Conservation (phyloP, 2,113 vertebrate genomes). For the Typhlomys cinereus region DNA sequence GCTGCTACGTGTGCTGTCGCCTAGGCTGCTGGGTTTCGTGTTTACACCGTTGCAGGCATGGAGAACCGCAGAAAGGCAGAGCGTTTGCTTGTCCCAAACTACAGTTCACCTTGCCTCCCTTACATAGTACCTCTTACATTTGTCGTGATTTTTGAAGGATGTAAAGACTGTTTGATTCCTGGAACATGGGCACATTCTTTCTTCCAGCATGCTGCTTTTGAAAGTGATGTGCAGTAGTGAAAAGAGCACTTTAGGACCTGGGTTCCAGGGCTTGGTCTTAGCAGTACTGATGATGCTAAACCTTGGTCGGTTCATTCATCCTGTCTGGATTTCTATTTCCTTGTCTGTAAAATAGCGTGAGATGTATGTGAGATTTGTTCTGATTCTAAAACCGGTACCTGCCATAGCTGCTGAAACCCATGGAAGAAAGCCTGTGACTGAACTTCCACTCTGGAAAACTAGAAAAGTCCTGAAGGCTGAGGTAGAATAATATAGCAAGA, state of each 20-base stretch:
- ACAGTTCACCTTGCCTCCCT: background rate
- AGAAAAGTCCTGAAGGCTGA: background rate
- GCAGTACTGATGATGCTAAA: background rate
- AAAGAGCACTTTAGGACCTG: conserved; percentile 5
- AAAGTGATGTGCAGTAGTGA: background rate
- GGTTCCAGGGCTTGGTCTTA: background rate
- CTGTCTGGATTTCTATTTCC: conserved; percentile 49
- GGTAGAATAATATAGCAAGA: background rate
- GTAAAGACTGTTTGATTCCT: background rate
- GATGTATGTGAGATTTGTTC: background rate
- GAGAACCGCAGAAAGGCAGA: conserved; percentile 48
- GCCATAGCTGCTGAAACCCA: background rate
- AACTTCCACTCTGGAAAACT: background rate
- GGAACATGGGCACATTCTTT: conserved; percentile 53
- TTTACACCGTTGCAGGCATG: conserved; percentile 54
- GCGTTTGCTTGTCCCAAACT: conserved; percentile 39
- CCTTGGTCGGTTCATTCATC: background rate
- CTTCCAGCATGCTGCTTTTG: conserved; percentile 43
- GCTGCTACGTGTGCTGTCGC: conserved; percentile 69
- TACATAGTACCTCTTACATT: background rate
- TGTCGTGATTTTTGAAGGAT: conserved; percentile 20
- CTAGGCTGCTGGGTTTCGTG: conserved; percentile 65
- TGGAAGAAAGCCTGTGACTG: background rate
- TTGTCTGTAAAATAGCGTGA: conserved; percentile 50
- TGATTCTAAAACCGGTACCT: background rate